These are phyloP conservation scores for Oryzias melastigma DNA, from an alignment of 2,113 vertebrate genomes.

Conservation along the genomic window DNA sequence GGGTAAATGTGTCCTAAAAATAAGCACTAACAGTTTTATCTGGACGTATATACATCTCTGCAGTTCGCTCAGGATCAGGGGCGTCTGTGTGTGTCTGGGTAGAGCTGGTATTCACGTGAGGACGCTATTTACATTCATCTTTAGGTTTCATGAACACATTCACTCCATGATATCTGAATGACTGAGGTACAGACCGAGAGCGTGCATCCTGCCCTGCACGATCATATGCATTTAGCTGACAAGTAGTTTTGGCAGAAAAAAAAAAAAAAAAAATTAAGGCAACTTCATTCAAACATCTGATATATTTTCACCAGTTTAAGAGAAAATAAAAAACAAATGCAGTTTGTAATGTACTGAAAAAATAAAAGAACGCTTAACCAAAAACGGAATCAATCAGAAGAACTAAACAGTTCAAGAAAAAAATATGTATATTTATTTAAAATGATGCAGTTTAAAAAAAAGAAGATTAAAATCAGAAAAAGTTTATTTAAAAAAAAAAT, in stretches of 20 bases:
- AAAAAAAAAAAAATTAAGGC: constrained; percentile 70
- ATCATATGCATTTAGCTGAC: constrained; percentile 33
- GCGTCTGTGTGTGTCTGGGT: constrained; percentile 25
- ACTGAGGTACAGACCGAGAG: neutral
- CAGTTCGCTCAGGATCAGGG: constrained; percentile 59
- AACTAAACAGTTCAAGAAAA: constrained; percentile 4
- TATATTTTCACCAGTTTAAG: constrained; percentile 33
- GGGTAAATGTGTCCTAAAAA: constrained; percentile 58
- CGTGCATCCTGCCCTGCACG: constrained; percentile 35
- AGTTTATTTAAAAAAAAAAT: no score
- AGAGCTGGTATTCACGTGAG: constrained; percentile 31
- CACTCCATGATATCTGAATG: constrained; percentile 51
- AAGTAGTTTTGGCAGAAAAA: constrained; percentile 59
- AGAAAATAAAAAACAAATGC: constrained; percentile 9
- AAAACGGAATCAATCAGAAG: constrained; percentile 2
- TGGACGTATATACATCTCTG: constrained; percentile 43
- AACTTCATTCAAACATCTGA: constrained; percentile 49
- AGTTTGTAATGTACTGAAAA: neutral
- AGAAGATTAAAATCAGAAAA: no score
- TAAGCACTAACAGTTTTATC: constrained; percentile 57
- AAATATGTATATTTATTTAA: constrained; percentile 14
- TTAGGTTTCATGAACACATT: constrained; percentile 67
- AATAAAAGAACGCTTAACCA: constrained; percentile 8
- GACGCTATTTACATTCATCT: constrained; percentile 69
- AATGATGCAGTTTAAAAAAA: neutral